These are phyloP conservation scores for Bagarius yarrelli DNA, from an alignment of 2,113 vertebrate genomes.

Conservation along the genomic window DNA sequence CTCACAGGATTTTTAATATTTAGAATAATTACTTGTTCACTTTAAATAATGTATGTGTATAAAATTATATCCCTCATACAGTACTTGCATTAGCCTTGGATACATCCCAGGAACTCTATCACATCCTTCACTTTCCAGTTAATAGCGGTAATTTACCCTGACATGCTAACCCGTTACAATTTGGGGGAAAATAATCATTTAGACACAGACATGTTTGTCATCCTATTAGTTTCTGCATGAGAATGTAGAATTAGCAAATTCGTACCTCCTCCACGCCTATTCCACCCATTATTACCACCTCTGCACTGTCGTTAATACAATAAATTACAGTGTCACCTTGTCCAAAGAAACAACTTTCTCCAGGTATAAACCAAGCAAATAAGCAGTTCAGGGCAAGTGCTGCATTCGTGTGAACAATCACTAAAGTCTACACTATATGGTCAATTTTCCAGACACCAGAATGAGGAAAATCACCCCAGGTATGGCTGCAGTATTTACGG, in stretches of 20 bases:
- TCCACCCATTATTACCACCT: conserved; percentile 40
- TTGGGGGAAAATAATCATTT: conserved; percentile 47
- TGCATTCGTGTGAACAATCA: conserved; percentile 25
- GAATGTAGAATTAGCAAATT: neutral
- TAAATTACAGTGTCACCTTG: conserved; percentile 32
- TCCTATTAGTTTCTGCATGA: conserved; percentile 29
- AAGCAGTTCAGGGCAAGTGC: neutral
- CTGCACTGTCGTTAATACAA: conserved; percentile 54
- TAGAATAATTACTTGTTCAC: neutral
- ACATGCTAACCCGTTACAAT: conserved; percentile 37
- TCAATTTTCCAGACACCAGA: conserved; percentile 35
- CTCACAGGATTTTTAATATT: neutral
- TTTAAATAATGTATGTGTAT: neutral
- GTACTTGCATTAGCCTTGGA: neutral
- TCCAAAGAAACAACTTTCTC: conserved; percentile 35
- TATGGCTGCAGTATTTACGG: conserved; percentile 64
- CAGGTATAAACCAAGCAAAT: conserved; percentile 33
- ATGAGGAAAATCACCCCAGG: conserved; percentile 53
- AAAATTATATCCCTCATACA: neutral
- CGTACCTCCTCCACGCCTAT: neutral
- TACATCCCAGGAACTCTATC: neutral
- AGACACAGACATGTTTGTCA: conserved; percentile 54
- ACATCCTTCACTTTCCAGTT: too few species aligned
- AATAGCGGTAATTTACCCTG: conserved; percentile 22
- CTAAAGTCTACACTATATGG: conserved; percentile 14